Base-by-base conservation (phyloP, 2,113 vertebrate genomes). In the Perognathus longimembris region DNA sequence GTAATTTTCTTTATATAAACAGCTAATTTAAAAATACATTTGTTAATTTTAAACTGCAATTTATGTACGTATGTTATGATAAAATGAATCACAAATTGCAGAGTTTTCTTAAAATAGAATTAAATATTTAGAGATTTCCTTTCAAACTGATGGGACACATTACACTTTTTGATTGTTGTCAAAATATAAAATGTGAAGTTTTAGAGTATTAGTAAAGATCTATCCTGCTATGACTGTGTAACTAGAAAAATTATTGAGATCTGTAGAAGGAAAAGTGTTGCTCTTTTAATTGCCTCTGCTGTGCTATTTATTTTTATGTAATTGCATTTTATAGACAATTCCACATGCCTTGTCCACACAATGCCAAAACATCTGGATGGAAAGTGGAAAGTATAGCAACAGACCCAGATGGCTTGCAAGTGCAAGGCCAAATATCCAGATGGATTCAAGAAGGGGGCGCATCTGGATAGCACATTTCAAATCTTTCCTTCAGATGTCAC, bases 281-380 rank as follows among this genome's bases (percentile, higher is more conserved):
- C 57, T 76, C 22, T 20, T 91, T 91, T 64, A 78, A 73, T 92
- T 96, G 85, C 40, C 74, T 90, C 57, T 67, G 89, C 74, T 89
- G 54, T 92, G 24, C 83, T 95, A 93, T 95, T 96, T 96, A 95
- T 91, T 94, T 95, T 95, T 77, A 71, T 71, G 42, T 38, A 90
- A 92, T 97, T 93, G 91, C 42, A 84, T 84, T 92, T 95, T 81
- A 93, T 79, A 90, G 92, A 80, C 45, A 85, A 88, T 86, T 50
- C 61, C 88, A 89, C 92, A 95, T 92, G 86, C 91, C 86, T 90
- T 85, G 92, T 96, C 95, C 91, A 93, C 34, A 91, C 50, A 94
- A 78, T 89, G 80, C n/a, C 70, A 87, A 85, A 95, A 94, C 94
- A 97, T 96, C 95, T 96, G 96, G 96, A 93, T 79, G 80, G 83